phyloP scores from a whole-genome alignment of 2,797 vertebrate genomes.

The Urophycis tenuis region DNA sequence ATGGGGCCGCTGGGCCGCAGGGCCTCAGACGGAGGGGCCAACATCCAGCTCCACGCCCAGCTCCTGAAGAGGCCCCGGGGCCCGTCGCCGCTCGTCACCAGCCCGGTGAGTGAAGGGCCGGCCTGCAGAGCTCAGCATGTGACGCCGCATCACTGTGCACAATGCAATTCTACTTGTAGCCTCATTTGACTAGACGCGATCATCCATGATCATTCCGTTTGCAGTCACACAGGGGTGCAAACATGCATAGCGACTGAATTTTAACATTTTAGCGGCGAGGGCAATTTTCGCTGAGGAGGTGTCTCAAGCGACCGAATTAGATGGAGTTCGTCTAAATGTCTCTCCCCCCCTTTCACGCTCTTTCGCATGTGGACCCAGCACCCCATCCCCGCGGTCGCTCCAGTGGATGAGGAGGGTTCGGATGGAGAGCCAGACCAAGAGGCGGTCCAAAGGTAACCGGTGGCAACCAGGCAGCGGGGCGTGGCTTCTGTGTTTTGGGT shows the following conservation, averaged over 20 bases:
- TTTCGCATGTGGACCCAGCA: conserved; percentile 61
- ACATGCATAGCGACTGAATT: background rate
- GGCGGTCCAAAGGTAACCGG: conserved; percentile 92
- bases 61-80: conserved; percentile 92
- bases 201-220: background rate
- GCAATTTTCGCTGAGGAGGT: background rate
- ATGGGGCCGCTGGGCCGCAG: conserved; percentile 95
- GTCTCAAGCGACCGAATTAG: background rate
- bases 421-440: conserved; percentile 97
- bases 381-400: conserved; percentile 90
- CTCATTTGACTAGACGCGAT: background rate
- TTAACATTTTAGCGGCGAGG: background rate
- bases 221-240: background rate
- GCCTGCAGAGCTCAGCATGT: too few species aligned
- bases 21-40: conserved; percentile 94
- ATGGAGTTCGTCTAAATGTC: background rate
- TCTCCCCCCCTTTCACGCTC: conserved; percentile 20
- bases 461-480: background rate
- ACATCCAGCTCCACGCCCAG: conserved; percentile 96
- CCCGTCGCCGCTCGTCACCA: conserved; percentile 89
- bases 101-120: conserved; percentile 82
- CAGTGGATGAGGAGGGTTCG: conserved; percentile 97
- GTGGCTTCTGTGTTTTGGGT: conserved; percentile 19
- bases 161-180: background rate
- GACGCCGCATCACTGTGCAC: too few species aligned